Evolutionary conservation across 2,888 invertebrate species (phyloP), one percentile per base, ranked within the genome.

Genomic region (Anodontia alba): DNA sequence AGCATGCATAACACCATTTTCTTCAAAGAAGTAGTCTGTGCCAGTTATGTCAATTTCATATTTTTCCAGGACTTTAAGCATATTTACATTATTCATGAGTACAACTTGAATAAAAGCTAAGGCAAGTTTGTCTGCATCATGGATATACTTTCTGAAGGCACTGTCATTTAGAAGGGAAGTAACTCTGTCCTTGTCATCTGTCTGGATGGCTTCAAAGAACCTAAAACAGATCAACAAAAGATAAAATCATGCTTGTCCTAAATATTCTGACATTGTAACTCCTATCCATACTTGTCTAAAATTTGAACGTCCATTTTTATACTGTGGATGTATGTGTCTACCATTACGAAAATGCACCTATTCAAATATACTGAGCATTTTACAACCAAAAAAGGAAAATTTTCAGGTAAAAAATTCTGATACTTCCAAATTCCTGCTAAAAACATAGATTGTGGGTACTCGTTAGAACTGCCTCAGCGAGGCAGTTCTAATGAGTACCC

Each of bases 1-100:
- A 42, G 86, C 84, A 43, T 82, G 82, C 79, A 86, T 83, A 43
- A 86, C 74, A 26, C 84, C 82, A 74, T 84, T 87, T 54, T 87
- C 86, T 26, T 78, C 72, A 76, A 86, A 87, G 81, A 86, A 69
- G 29, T 66, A 78, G 31, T 84, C 84, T 2, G 81, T 80, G 2
- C 70, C 69, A 1, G 74, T 67, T 0, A 84, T 49, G 57, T 84
- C 84, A 1, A 77, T 69, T 8, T 81, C 84, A 76, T 81, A 67
- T 12, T 57, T 36, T 12, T 80, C 67, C 17, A 84, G 46, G 5
- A 81, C 70, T 36, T 80, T 77, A 42, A 84, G 38, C 36, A 84
- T 31, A 17, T 70, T 36, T 23, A 81, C 73, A 51, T 77, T 84
- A 67, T 84, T 84, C 26, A 84, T 66, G 26, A 84, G 54, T 2